These are phyloP conservation scores for Hoplodrina blanda DNA, from an alignment of 2,888 invertebrate species.

Conservation along the genomic window DNA sequence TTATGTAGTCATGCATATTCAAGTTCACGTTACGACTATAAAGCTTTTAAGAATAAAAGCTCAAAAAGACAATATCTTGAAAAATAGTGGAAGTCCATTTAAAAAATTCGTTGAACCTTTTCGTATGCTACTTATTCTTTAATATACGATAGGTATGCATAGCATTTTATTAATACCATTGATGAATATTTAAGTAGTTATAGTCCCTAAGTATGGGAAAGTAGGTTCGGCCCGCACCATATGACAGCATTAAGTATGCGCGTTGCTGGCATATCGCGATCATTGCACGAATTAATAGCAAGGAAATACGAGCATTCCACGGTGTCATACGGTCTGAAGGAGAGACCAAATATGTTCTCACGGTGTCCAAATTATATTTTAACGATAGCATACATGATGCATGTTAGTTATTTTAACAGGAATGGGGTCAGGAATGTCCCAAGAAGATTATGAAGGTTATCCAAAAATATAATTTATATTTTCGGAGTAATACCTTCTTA, in stretches of 20 bases:
- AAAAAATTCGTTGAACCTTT: slow-evolving; percentile 6
- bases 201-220: slow-evolving; percentile 78
- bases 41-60: slow-evolving; percentile 6
- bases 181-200: slow-evolving; percentile 55
- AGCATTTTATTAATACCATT: slow-evolving; percentile 41
- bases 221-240: slow-evolving; percentile 73
- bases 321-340: slow-evolving; percentile 82
- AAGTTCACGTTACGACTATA: slow-evolving; percentile 22
- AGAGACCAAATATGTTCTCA: slow-evolving; percentile 79
- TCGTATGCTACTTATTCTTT: slow-evolving; percentile 10
- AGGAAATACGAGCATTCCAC: slow-evolving; percentile 79
- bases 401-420: slow-evolving; percentile 36
- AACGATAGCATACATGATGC: slow-evolving; percentile 53
- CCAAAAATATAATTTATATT: slow-evolving; percentile 1
- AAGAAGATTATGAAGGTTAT: neutral
- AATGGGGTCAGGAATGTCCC: slow-evolving; percentile 24
- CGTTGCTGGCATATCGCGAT: slow-evolving; percentile 82
- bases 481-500: neutral
- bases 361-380: slow-evolving; percentile 68
- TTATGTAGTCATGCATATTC: slow-evolving; percentile 46
- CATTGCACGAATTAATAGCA: slow-evolving; percentile 88
- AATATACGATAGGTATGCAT: slow-evolving; percentile 10
- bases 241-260: slow-evolving; percentile 86
- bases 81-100: slow-evolving; percentile 1
- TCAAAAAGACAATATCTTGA: neutral